These are phyloP conservation scores for Gouania willdenowi DNA, from an alignment of 2,797 vertebrate genomes.

Conservation along the genomic window DNA sequence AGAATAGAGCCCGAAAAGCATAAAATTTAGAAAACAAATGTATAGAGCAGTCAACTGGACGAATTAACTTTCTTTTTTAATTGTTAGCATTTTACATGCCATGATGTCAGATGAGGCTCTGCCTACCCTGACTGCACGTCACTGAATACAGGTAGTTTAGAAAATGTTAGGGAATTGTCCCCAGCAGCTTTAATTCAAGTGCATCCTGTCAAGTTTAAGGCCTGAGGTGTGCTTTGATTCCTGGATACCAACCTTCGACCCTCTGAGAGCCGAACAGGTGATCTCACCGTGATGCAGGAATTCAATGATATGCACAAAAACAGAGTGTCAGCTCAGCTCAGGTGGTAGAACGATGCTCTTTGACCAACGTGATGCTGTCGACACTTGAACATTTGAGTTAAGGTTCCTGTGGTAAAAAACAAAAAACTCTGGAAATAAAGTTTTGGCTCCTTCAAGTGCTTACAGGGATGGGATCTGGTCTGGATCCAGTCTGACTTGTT, in stretches of 20 bases:
- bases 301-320: constrained; percentile 23
- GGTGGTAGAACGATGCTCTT: too few species aligned
- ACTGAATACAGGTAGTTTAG: too few species aligned
- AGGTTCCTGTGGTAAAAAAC: constrained; percentile 13
- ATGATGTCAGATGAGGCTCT: too few species aligned
- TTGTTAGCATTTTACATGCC: too few species aligned
- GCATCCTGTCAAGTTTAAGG: constrained; percentile 71
- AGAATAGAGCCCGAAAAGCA: too few species aligned
- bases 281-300: constrained; percentile 28
- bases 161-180: too few species aligned
- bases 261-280: constrained; percentile 34
- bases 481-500: constrained; percentile 45
- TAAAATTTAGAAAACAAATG: too few species aligned
- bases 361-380: too few species aligned
- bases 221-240: constrained; percentile 71
- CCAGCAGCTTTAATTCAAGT: constrained; percentile 64
- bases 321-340: constrained; percentile 6
- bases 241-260: constrained; percentile 38
- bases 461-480: constrained; percentile 30
- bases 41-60: too few species aligned
- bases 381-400: constrained; percentile 20
- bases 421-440: constrained; percentile 21
- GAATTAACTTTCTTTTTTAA: too few species aligned
- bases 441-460: constrained; percentile 38
- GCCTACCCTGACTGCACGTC: too few species aligned